Evolutionary conservation across 1,140 invertebrate genomes (phyloP), one percentile per base, ranked within the genome.

Genomic region (Drosophila micromelanica): DNA sequence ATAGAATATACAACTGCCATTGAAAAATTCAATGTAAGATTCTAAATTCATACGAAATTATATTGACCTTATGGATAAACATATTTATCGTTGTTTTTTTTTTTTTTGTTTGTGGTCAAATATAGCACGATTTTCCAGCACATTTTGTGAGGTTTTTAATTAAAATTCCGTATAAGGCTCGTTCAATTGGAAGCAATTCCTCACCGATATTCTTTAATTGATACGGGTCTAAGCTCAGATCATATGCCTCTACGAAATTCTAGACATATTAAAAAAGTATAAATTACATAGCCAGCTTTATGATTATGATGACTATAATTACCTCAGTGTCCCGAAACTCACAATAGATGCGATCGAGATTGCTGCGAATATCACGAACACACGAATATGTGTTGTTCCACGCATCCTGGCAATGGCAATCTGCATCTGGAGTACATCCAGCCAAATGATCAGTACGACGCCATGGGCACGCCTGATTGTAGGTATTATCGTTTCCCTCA

Each of bases 321-420:
- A 97, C 96, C 93, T 96, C 93, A 43, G 93, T 71, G 90, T 98
- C 96, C 27, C 93, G 90, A 91, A 98, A 97, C 63, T 94, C 80
- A 86, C 97, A 98, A 78, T 95, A 97, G 68, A 97, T 94, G 68
- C 94, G 94, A 85, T 96, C 87, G 20, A 40, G 93, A 69, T 1
- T 92, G 91, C 48, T 92, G 27, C 30, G 92, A 86, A 27, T 96
- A 62, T 94, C 94, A 51, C 96, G 92, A 4, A 98, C 70, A 89
- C 97, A 98, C 0, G 92, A 92, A 80, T 95, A 98, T 0, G 97
- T 97, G 84, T 98, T 98, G 87, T 98, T 98, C 78, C 87, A 93
- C 0, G 95, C 92, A 91, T 97, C 97, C 92, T 97, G 95, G 85
- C 97, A 98, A 86, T 97, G 97, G 80, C 97, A 98, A 45, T 93